These are phyloP conservation scores for Lysiphlebus fabarum DNA, from an alignment of 1,140 invertebrate genomes.

Conservation along the genomic window DNA sequence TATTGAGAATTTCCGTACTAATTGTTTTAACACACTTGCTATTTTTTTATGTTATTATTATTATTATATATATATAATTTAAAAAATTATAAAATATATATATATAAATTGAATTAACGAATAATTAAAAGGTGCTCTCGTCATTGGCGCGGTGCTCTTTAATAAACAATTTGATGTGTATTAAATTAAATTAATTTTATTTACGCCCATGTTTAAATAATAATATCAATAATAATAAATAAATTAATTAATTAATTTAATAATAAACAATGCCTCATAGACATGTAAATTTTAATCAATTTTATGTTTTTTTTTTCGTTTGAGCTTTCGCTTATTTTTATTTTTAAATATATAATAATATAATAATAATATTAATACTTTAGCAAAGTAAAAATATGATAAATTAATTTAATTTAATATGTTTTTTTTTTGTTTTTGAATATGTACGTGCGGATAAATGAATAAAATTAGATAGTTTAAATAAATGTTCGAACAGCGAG, in stretches of 20 bases:
- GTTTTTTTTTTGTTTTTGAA: background rate
- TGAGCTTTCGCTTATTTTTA: too few relatives aligned
- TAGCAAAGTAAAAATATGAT: too few relatives aligned
- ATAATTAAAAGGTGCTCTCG: too few relatives aligned
- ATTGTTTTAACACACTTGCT: background rate
- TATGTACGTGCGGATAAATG: conserved; percentile 14
- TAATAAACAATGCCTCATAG: conserved; percentile 4
- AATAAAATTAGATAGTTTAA: conserved; percentile 9
- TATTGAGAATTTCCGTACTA: background rate
- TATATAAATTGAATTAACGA: too few relatives aligned
- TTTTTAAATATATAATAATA: too few relatives aligned
- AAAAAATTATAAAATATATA: background rate
- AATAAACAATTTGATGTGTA: conserved; percentile 3
- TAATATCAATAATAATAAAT: too few relatives aligned
- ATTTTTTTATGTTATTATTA: conserved; percentile 2
- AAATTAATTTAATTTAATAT: background rate
- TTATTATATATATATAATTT: background rate
- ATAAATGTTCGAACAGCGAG: conserved; percentile 10
- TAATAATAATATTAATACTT: too few relatives aligned
- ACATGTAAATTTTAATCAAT: background rate
- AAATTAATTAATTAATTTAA: background rate
- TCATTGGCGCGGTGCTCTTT: too few relatives aligned
- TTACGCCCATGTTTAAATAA: conserved; percentile 1
- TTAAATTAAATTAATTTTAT: background rate
- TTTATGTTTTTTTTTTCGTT: conserved; percentile 5